Conservation (phyloP, 2,797 vertebrate genomes). For the Microtus californicus region DNA sequence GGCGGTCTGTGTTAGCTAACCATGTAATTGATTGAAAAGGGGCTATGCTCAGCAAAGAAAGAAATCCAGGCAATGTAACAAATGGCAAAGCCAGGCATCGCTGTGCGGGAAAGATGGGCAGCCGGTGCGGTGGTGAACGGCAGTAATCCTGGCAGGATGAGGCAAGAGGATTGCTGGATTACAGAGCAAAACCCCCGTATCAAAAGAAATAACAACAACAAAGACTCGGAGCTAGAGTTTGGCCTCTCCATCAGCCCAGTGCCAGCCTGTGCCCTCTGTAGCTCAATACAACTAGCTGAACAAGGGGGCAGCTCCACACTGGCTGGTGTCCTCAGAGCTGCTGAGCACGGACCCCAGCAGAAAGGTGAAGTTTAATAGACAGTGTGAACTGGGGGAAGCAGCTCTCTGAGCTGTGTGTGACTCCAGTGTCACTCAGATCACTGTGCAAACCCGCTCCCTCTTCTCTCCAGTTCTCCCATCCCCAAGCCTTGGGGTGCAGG, state of each 20-base stretch:
- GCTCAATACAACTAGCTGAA: background rate
- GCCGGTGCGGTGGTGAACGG: background rate
- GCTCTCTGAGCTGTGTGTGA: background rate
- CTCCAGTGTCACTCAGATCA: background rate
- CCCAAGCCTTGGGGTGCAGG: background rate
- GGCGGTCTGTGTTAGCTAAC: background rate
- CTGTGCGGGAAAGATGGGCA: background rate
- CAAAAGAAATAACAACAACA: background rate
- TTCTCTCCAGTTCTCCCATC: no score
- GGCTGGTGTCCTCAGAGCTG: background rate
- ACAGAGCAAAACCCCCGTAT: background rate
- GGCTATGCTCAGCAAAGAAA: background rate
- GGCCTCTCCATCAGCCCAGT: background rate
- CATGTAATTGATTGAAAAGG: background rate
- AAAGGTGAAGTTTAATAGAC: constrained; percentile 3
- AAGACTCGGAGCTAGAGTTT: background rate
- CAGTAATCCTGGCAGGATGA: background rate
- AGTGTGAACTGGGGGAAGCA: background rate
- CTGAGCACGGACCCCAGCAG: background rate
- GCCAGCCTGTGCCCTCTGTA: background rate
- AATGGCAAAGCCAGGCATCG: background rate
- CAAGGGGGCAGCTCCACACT: no score
- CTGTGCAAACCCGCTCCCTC: background rate
- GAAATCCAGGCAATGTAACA: background rate
- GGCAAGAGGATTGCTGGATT: background rate